Percentiles rank a stretch among this genome's conserved stretches.
Conservation (phyloP, 2,113 vertebrate genomes). For the Ariopsis seemanni region DNA sequence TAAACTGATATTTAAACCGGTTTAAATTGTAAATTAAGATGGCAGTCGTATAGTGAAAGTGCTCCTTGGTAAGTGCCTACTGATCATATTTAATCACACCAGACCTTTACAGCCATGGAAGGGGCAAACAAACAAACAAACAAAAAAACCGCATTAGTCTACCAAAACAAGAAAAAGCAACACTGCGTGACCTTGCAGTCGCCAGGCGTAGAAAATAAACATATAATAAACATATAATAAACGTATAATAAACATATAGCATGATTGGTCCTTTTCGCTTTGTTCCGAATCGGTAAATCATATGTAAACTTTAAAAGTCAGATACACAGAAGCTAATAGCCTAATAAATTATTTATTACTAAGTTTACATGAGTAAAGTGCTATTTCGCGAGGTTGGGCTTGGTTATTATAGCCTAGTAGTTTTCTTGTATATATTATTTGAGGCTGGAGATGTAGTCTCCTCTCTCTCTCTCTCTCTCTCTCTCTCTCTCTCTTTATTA, state of each 20-base stretch:
- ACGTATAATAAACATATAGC: constrained; percentile 7
- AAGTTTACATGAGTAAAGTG: constrained; percentile 64
- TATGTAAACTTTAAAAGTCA: constrained; percentile 45
- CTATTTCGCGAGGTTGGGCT: constrained; percentile 50
- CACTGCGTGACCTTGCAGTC: constrained; percentile 46
- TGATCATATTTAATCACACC: constrained; percentile 4
- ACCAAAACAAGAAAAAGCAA: not conserved
- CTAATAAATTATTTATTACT: constrained; percentile 53
- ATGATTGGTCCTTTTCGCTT: constrained; percentile 48
- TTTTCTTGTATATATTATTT: not conserved
- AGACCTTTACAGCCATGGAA: constrained; percentile 21
- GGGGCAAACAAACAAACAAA: no score
- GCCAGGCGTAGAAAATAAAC: not conserved
- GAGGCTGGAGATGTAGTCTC: constrained; percentile 35
- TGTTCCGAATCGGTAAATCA: constrained; percentile 31
- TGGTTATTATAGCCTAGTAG: constrained; percentile 14
- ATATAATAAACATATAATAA: not conserved
- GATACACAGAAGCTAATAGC: not conserved
- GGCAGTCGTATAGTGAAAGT: not conserved
- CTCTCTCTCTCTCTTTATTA: not conserved
- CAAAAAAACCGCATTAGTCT: not conserved
- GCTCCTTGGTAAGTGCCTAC: constrained; percentile 2
- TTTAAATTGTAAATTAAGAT: constrained; percentile 2
- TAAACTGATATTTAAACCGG: not conserved
- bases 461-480: not conserved